phyloP scores from a whole-genome alignment of 2,797 vertebrate genomes.

The Apodemus agrarius region DNA sequence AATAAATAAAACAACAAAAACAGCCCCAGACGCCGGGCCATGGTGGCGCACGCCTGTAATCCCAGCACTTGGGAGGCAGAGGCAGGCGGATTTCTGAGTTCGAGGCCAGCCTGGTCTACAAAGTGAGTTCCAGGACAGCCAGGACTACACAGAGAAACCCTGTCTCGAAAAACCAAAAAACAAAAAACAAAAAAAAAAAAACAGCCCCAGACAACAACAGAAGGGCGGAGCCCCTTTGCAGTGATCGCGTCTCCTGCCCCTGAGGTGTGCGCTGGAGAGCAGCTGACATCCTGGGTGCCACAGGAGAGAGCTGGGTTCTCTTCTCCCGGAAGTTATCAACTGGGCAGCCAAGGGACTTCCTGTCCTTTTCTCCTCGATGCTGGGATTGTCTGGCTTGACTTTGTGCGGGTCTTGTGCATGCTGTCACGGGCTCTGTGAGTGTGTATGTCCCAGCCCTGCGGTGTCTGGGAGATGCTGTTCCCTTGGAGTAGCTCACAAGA shows the following conservation, averaged over 20 bases:
- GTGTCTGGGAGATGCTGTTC: not conserved
- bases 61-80: too few species aligned
- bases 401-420: too few species aligned
- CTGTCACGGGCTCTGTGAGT: not conserved
- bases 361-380: not conserved
- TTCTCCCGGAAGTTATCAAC: not conserved
- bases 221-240: not conserved
- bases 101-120: too few species aligned
- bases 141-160: too few species aligned
- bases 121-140: too few species aligned
- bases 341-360: not conserved
- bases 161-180: too few species aligned
- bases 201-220: not conserved
- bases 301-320: not conserved
- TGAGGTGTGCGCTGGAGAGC: not conserved
- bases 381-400: not conserved
- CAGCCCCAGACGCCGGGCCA: too few species aligned
- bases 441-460: rapidly evolving
- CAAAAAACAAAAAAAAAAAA: not conserved
- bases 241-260: not conserved
- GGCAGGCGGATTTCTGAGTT: too few species aligned
- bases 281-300: not conserved
- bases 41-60: too few species aligned
- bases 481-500: not conserved
- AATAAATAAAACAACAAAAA: not conserved